Evolutionary conservation across 2,797 vertebrate species (phyloP), one percentile per base, ranked within the genome.

Genomic region (Brachyrhaphis roseni): DNA sequence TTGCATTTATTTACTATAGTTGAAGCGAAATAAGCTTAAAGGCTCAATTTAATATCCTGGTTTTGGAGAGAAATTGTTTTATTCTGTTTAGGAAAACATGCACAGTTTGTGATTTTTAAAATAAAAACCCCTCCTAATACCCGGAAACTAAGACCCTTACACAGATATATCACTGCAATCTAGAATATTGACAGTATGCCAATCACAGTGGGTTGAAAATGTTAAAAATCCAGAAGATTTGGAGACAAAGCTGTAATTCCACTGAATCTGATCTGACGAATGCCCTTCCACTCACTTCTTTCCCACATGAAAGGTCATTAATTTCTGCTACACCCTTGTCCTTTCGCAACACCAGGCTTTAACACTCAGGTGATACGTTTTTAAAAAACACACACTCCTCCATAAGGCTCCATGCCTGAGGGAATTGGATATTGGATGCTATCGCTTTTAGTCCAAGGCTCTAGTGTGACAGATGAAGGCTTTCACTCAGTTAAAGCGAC

Each of bases 351-450:
- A 74, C 68, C 34, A 10, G 66, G 66, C 76, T 78, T 77, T 59
- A 89, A 86, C 78, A 87, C 59, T 77, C 23, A 0, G 34, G 10
- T 55, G 75, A 81, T 78, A 89, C 86, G 84, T 86, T 86, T 86
- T 83, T 77, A 72, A 80, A 43, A 70, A 78, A 74, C 66, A n/a
- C 72, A 86, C 74, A 78, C 45, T 78, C 59, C 68, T 78, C 71
- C 71, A 82, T 49, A 82, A 81, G 86, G 75, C 87, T 79, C 49
- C 55, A 10, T 64, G 82, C 84, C 80, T 59, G 23, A 77, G 80
- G 84, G 83, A 89, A 89, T 86, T 88, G 72, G 87, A 88, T 84
- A 79, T 84, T 91, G 87, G 86, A 89, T 87, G 89, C 85, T 86
- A 89, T 91, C 70, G 78, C 75, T 75, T 53, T 79, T 64, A 26